Conservation (phyloP, 2,888 invertebrate genomes). For the Conomelus anceps region DNA sequence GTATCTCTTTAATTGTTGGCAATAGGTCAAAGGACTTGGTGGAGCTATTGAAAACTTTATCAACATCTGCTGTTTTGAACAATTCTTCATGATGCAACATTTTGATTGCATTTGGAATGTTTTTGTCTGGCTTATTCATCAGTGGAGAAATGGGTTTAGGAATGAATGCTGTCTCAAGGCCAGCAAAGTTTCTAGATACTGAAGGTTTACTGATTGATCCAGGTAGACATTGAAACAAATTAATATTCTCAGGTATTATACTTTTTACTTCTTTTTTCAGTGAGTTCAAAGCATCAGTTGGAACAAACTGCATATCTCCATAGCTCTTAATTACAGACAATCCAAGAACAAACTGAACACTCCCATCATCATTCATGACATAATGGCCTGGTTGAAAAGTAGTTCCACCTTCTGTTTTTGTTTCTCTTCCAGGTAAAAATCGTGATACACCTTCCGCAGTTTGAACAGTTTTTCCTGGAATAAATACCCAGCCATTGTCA, state of each 20-base stretch:
- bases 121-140: conserved; percentile 57
- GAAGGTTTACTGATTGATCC: not conserved
- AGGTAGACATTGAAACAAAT: not conserved
- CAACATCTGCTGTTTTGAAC: conserved; percentile 55
- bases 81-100: conserved; percentile 55
- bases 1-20: conserved; percentile 59
- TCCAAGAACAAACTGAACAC: conserved; percentile 42
- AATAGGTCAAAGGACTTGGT: conserved; percentile 49
- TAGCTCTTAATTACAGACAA: conserved; percentile 40
- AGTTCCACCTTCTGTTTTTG: conserved; percentile 61
- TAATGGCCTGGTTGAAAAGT: conserved; percentile 50
- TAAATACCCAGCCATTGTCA: conserved; percentile 66
- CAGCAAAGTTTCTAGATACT: conserved; percentile 51
- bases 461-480: conserved; percentile 67
- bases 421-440: conserved; percentile 61
- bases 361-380: conserved; percentile 46
- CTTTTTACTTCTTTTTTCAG: not conserved
- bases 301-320: conserved; percentile 53
- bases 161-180: conserved; percentile 51
- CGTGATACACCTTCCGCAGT: conserved; percentile 54
- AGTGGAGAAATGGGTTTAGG: conserved; percentile 30
- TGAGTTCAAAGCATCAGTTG: conserved; percentile 47
- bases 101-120: conserved; percentile 50
- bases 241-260: conserved; percentile 44
- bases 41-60: conserved; percentile 49